phyloP scores from a whole-genome alignment of 2,113 vertebrate genomes.

The Zapus hudsonius region DNA sequence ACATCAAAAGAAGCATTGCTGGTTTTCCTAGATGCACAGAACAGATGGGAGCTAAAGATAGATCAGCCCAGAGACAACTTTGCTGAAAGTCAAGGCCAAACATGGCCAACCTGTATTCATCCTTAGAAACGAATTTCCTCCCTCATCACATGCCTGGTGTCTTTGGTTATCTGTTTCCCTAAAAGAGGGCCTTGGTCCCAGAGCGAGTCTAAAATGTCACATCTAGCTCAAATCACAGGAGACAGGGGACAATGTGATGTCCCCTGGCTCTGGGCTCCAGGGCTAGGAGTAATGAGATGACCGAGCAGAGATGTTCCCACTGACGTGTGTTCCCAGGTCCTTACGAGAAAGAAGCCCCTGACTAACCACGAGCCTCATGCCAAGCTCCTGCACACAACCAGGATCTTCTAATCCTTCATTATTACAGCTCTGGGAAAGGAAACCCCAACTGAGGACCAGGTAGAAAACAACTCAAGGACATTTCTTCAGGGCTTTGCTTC shows the following conservation, averaged over 20 bases:
- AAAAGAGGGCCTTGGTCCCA: slow-evolving; percentile 55
- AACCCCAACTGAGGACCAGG: background rate
- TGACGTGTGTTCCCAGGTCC: background rate
- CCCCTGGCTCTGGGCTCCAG: background rate
- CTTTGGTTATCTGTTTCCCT: slow-evolving; percentile 63
- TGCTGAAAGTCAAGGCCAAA: slow-evolving; percentile 62
- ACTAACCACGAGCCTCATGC: background rate
- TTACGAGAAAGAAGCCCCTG: background rate
- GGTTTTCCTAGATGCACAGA: slow-evolving; percentile 62
- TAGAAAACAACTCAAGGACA: background rate
- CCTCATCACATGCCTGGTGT: slow-evolving; percentile 45
- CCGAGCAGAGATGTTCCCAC: background rate
- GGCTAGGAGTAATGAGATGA: slow-evolving; percentile 17
- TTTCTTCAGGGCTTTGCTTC: slow-evolving; percentile 23
- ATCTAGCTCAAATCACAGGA: slow-evolving; percentile 42
- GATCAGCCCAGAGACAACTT: slow-evolving; percentile 49
- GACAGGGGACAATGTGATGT: slow-evolving; percentile 25
- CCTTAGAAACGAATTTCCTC: slow-evolving; percentile 46
- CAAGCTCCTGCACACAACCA: background rate
- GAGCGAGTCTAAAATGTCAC: slow-evolving; percentile 55
- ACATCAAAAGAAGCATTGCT: slow-evolving; percentile 67
- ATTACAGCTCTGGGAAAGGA: background rate
- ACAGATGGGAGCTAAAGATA: slow-evolving; percentile 75
- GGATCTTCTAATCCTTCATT: background rate
- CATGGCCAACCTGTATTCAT: slow-evolving; percentile 46